Conservation (phyloP, 2,888 invertebrate species). For the Stomorhina lunata region DNA sequence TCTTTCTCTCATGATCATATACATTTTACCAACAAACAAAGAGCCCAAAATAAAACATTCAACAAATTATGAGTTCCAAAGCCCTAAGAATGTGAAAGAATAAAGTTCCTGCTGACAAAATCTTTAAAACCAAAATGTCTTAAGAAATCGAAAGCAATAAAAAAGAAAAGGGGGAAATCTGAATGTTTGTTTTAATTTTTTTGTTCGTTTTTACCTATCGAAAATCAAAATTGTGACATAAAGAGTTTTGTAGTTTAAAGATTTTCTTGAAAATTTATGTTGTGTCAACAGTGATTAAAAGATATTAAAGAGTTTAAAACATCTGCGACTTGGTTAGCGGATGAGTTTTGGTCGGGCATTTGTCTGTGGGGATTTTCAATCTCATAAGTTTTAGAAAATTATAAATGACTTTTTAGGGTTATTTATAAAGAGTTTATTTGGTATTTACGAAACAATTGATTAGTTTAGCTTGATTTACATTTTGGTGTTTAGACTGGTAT, state of each 20-base stretch:
- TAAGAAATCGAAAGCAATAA: neutral
- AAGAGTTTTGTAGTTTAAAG: slow-evolving; percentile 53
- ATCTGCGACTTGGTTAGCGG: slow-evolving; percentile 34
- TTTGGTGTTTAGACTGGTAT: neutral
- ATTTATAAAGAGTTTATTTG: slow-evolving; percentile 10
- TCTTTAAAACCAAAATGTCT: slow-evolving; percentile 29
- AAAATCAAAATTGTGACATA: slow-evolving; percentile 57
- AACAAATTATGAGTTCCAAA: slow-evolving; percentile 38
- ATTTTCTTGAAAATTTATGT: slow-evolving; percentile 58
- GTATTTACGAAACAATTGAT: neutral
- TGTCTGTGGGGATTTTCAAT: slow-evolving; percentile 21
- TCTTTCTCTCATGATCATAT: slow-evolving; percentile 9
- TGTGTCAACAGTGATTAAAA: slow-evolving; percentile 64
- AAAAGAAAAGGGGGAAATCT: slow-evolving; percentile 49
- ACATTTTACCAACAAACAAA: neutral
- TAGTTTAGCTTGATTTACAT: neutral
- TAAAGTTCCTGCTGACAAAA: slow-evolving; percentile 49
- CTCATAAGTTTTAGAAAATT: slow-evolving; percentile 31
- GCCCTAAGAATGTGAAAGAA: neutral
- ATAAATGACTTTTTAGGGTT: slow-evolving; percentile 7
- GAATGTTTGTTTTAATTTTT: slow-evolving; percentile 14
- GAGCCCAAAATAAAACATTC: slow-evolving; percentile 29
- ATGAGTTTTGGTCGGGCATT: neutral
- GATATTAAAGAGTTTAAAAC: slow-evolving; percentile 52
- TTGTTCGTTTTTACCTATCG: slow-evolving; percentile 35